phyloP scores from a whole-genome alignment of 1,140 invertebrate genomes.

The Oncopeltus fasciatus region DNA sequence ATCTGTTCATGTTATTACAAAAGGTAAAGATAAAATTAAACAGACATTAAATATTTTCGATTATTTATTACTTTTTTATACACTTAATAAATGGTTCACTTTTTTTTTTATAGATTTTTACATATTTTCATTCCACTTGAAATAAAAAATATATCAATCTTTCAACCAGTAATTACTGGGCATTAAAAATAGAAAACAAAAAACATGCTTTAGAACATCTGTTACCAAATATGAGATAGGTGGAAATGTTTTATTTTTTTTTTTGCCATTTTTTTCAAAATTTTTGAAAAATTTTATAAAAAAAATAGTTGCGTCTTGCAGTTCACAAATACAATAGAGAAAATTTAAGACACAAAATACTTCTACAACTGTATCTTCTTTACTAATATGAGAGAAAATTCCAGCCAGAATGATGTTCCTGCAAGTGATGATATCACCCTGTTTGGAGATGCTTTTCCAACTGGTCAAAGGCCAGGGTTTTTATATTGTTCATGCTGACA shows the following conservation, averaged over 20 bases:
- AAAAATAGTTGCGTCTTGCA: not conserved
- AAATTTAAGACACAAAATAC: not conserved
- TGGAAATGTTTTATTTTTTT: not conserved
- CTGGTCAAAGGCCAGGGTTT: not conserved
- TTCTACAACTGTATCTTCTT: no score
- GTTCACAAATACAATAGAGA: no score
- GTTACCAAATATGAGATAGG: not conserved
- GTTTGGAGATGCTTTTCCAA: not conserved
- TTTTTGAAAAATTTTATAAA: not conserved
- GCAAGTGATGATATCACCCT: not conserved
- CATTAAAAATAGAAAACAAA: not conserved
- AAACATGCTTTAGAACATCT: not conserved
- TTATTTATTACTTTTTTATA: no score
- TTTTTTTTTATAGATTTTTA: no score
- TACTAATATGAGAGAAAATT: not conserved
- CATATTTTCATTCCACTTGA: constrained; percentile 7
- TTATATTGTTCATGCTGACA: not conserved
- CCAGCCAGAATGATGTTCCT: not conserved
- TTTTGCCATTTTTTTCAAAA: not conserved
- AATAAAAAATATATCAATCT: constrained; percentile 4
- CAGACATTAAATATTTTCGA: no score
- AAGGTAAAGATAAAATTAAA: no score
- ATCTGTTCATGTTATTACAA: no score
- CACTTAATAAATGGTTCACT: no score
- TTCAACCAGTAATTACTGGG: constrained; percentile 4